Evolutionary conservation across 2,797 vertebrate genomes (phyloP), one percentile per base, ranked within the genome.

Genomic region (Coregonus suidteri): DNA sequence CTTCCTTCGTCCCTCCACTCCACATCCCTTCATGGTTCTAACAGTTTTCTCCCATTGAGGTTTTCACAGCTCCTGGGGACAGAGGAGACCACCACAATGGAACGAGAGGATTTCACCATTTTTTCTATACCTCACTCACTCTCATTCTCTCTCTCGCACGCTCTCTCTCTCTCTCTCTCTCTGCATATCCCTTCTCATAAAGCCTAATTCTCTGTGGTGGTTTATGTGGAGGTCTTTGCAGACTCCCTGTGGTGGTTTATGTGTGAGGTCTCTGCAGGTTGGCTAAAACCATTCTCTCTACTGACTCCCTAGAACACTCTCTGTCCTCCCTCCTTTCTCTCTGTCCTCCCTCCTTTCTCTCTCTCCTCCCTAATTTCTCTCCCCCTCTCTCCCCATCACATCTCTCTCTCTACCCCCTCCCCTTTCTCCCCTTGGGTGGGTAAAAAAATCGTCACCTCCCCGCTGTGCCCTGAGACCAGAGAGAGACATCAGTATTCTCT

Each of bases 401-500:
- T 31, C 76, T 53, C 70, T 76, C 66, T 83, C 66, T 80, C 51
- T 71, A 34, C 31, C 31, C 31, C 31, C 76, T 76, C 77, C 25
- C 73, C 16, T 56, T 79, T 85, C 54, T 56, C 54, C 54, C 18
- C 18, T 56, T 56, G 41, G 41, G 41, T 47, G 41, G 41, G 41
- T 47, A 47, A 47, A 47, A 3, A 66, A 82, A 84, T 68, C 20
- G 81, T 76, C 81, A 73, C 75, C 75, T 77, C 78, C 35, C 73
- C 16, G 41, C 78, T 53, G 73, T 77, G 68, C 82, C 67, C 77
- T 75, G 67, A 82, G 70, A 78, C 51, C 35, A 69, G 52, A 82
- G 81, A 47, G 41, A 83, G 75, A 87, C 75, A 83, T 84, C 75
- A 77, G 81, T 77, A 75, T 84, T 86, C 78, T 83, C 77, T 56